phyloP scores from a whole-genome alignment of 2,113 vertebrate genomes.

The Drymodes brunneopygia region DNA sequence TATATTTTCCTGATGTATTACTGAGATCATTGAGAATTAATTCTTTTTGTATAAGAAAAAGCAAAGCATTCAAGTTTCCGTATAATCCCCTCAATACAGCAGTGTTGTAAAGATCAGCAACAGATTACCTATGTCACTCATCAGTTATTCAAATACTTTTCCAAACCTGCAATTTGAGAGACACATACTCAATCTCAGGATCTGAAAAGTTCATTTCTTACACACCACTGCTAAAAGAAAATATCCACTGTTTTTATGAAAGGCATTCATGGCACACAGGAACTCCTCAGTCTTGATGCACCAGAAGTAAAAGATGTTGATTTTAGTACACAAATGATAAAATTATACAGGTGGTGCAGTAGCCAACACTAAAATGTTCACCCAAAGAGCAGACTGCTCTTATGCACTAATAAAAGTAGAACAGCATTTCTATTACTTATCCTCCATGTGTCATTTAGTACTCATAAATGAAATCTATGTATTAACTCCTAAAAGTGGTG shows the following conservation, averaged over 20 bases:
- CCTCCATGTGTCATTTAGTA: not conserved
- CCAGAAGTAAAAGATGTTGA: not conserved
- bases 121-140: not conserved
- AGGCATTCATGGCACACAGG: not conserved
- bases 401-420: not conserved
- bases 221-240: not conserved
- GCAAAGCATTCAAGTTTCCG: not conserved
- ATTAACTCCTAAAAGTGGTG: not conserved
- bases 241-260: not conserved
- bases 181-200: not conserved
- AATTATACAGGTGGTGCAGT: not conserved
- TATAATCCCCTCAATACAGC: not conserved
- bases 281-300: not conserved
- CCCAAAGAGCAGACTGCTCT: not conserved
- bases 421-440: not conserved
- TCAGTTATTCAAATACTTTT: not conserved
- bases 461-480: not conserved
- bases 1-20: not conserved
- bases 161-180: not conserved
- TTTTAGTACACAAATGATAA: not conserved
- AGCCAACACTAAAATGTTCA: fast-evolving
- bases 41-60: not conserved
- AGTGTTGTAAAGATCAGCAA: not conserved
- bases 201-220: not conserved
- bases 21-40: not conserved